Percentiles rank a stretch among this genome's conserved stretches.
These are phyloP conservation scores for Eumacrocentrus americanus DNA, from an alignment of 2,888 invertebrate genomes.

Conservation along the genomic window DNA sequence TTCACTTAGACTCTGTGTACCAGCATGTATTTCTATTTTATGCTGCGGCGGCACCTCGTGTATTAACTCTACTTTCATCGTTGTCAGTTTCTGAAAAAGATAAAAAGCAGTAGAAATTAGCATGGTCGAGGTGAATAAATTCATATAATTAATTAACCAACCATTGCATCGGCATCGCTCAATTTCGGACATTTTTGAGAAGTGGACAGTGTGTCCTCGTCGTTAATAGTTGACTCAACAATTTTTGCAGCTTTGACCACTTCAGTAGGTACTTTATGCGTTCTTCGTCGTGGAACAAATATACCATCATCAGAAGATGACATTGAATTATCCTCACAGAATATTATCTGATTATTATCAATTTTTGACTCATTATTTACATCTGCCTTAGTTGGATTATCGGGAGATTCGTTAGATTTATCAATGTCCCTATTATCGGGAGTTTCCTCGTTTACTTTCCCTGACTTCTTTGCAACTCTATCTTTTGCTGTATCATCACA, in stretches of 20 bases:
- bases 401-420: too few relatives aligned
- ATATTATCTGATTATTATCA: background rate
- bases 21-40: constrained; percentile 41
- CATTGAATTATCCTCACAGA: background rate
- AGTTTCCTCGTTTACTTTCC: too few relatives aligned
- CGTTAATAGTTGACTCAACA: too few relatives aligned
- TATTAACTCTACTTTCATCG: constrained; percentile 32
- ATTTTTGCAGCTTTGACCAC: background rate
- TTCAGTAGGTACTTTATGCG: background rate
- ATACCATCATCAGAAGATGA: too few relatives aligned
- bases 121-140: background rate
- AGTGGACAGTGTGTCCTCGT: background rate
- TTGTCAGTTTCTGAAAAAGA: constrained; percentile 35
- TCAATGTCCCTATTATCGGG: too few relatives aligned
- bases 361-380: too few relatives aligned
- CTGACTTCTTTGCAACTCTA: too few relatives aligned
- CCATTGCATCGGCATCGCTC: background rate
- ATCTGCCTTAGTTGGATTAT: too few relatives aligned
- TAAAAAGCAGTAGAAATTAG: too few relatives aligned
- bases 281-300: too few relatives aligned
- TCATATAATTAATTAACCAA: background rate
- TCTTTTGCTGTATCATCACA: too few relatives aligned
- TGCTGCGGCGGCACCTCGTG: constrained; percentile 46
- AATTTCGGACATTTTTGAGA: background rate
- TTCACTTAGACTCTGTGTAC: constrained; percentile 37